Evolutionary conservation across 30 jellyfish, hydroid and myxozoan species (phyloP), one percentile per base, ranked within the genome.

Genomic region (Aurelia sp.): DNA sequence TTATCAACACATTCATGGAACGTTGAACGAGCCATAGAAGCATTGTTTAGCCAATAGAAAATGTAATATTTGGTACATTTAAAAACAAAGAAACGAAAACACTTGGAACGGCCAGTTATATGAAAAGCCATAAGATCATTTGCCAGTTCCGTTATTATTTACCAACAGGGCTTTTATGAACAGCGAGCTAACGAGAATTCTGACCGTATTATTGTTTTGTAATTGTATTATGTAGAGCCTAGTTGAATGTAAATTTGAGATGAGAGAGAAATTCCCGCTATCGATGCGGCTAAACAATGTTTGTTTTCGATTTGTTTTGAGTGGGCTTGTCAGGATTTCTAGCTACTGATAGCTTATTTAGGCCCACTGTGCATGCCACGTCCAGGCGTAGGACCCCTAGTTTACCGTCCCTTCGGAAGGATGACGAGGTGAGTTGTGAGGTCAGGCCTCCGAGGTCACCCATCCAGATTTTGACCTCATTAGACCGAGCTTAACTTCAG

Each of bases 1-100:
- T 78, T 93, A 37, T 93, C 98, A 60, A 93, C 88, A 85, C 95
- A 87, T 79, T 79, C 96, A 4, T 93, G 98, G 98, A 78, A 75
- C 40, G 96, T 88, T 9, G 97, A 88, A 62, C 89, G 93, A 22
- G 98, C 98, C 30, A 74, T 93, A 3, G 98, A 93, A 57, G 88
- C 98, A 15, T 76, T 93, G 62, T 93, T 93, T 81, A 88, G 68
- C 70, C 81, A 69, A 50, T 91, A 44, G 41, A 21, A 44, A 44
- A 44, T 44, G 78, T 33, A 59, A 40, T 55, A 22, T 30, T 12
- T 22, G 23, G 22, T 30, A 58, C 21, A 22, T 15, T 58, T 2
- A 21, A 73, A 44, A 44, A 44, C 55, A 44, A 44, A 44, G 16
- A 44, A 44, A 44, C 55, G 11, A 44, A 44, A 44, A 44, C 55